Evolutionary conservation across 2,888 invertebrate species (phyloP).

Genomic region (Ectobius pallidus): DNA sequence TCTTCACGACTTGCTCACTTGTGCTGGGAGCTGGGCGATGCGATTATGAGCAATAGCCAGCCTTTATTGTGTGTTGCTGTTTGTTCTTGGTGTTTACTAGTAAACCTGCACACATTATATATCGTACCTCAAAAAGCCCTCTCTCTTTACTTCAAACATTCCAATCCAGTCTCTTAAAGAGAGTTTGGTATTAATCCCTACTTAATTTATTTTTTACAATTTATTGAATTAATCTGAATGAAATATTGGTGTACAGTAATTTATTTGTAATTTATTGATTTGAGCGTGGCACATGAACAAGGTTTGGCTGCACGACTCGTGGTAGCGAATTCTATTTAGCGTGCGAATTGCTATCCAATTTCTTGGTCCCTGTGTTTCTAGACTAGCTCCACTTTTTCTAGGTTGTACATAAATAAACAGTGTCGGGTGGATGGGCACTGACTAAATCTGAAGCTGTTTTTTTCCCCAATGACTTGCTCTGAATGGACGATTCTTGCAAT

Average conservation of each 20-base stretch:
- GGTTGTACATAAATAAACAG: constrained; percentile 40
- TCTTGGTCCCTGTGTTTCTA: constrained; percentile 43
- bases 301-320: constrained; percentile 28
- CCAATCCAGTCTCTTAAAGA: constrained; percentile 20
- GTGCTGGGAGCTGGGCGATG: constrained; percentile 17
- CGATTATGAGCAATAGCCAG: constrained; percentile 40
- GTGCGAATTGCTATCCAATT: constrained; percentile 41
- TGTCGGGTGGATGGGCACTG: constrained; percentile 29
- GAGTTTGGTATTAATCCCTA: constrained; percentile 5
- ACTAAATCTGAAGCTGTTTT: background rate
- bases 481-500: constrained; percentile 43
- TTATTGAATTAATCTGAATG: no score
- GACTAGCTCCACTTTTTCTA: constrained; percentile 41
- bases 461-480: constrained; percentile 42
- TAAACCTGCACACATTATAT: constrained; percentile 38
- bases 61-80: constrained; percentile 45
- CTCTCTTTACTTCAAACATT: constrained; percentile 29
- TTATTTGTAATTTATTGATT: constrained; percentile 33
- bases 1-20: constrained; percentile 22
- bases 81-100: constrained; percentile 45
- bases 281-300: constrained; percentile 34
- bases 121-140: constrained; percentile 21
- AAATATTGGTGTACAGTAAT: constrained; percentile 35
- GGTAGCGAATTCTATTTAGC: constrained; percentile 32
- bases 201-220: constrained; percentile 8